Evolutionary conservation across 2,888 invertebrate species (phyloP).

Genomic region (Spodoptera exigua): DNA sequence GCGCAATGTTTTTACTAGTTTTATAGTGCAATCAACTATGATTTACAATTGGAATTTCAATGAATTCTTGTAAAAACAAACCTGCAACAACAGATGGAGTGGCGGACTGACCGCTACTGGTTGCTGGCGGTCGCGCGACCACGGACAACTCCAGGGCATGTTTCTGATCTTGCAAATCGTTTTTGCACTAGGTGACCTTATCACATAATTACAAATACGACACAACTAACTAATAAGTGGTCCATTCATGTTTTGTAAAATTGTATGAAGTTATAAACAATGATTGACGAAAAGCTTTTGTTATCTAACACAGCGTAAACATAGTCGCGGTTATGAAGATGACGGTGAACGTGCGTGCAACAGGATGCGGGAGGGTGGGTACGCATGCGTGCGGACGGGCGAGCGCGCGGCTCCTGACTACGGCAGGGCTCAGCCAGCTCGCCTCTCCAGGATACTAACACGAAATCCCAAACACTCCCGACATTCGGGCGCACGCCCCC

Average conservation of each 20-base stretch:
- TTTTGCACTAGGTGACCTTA: slow-evolving; percentile 68
- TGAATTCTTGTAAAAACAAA: slow-evolving; percentile 62
- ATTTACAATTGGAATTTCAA: no score
- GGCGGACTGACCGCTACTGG: slow-evolving; percentile 77
- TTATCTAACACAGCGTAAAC: slow-evolving; percentile 49
- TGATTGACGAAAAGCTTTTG: slow-evolving; percentile 23
- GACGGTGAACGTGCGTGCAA: slow-evolving; percentile 68
- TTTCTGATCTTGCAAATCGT: slow-evolving; percentile 61
- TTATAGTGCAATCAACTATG: no score
- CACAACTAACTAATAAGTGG: slow-evolving; percentile 24
- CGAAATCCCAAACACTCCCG: slow-evolving; percentile 68
- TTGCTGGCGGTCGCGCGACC: slow-evolving; percentile 81
- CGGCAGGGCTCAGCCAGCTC: slow-evolving; percentile 56
- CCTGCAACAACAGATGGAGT: slow-evolving; percentile 76
- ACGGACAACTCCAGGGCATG: slow-evolving; percentile 86
- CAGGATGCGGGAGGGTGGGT: slow-evolving; percentile 69
- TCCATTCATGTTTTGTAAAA: slow-evolving; percentile 15
- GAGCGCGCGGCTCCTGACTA: slow-evolving; percentile 79
- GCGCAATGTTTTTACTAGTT: no score
- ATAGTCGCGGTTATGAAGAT: slow-evolving; percentile 42
- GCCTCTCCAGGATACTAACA: slow-evolving; percentile 62
- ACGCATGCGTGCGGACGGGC: slow-evolving; percentile 81
- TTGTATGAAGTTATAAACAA: slow-evolving; percentile 8
- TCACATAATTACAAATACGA: slow-evolving; percentile 57
- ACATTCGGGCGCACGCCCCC: slow-evolving; percentile 69